Base-by-base conservation (phyloP, 2,888 invertebrate species). In the Barypeithes pellucidus region DNA sequence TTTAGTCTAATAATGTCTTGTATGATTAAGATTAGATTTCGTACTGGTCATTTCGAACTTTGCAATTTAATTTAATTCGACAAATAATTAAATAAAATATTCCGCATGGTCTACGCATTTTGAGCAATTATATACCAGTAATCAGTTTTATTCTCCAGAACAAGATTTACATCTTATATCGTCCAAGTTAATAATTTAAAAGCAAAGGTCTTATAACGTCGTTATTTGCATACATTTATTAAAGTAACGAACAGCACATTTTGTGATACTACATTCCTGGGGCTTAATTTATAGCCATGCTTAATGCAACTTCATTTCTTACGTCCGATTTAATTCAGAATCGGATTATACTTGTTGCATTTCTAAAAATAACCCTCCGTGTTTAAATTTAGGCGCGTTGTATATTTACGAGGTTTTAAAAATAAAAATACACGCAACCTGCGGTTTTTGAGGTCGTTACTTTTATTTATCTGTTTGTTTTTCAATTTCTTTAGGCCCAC, bases 311-410 rank as follows among this genome's bases (percentile, higher is more conserved):
- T 66, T 66, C 59, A 65, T 60, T 66, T 54, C 66, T 68, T 59
- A 73, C 33, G 43, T 50, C 36, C 39, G 69, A 68, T 73, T 73
- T 65, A 73, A 65, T 59, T 69, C 66, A 22, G 39, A 59, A 47
- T 61, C 54, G 45, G 65, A 73, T 73, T 73, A 73, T 63, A 67
- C 73, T 73, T 73, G 73, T 73, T 73, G 73, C 73, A 73, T 66
- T 54, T 73, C 73, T 73, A 73, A 69, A 73, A 73, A 73, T 73
- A 73, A 57, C 73, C 65, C 47, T 57, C 1, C 47, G 50, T 33
- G 57, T 20, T 73, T 73, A 73, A 73, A 69, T 73, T 73, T 73
- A 73, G 73, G 73, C 50, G 50, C 45, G 43, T 59, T 67, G 54
- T 60, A 54, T 52, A 50, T 67, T 68, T 73, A 65, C 52, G 50